Percentiles rank a stretch among this genome's conserved stretches.
These are phyloP conservation scores for Microtus pennsylvanicus DNA, from an alignment of 2,113 vertebrate species.

Conservation along the genomic window DNA sequence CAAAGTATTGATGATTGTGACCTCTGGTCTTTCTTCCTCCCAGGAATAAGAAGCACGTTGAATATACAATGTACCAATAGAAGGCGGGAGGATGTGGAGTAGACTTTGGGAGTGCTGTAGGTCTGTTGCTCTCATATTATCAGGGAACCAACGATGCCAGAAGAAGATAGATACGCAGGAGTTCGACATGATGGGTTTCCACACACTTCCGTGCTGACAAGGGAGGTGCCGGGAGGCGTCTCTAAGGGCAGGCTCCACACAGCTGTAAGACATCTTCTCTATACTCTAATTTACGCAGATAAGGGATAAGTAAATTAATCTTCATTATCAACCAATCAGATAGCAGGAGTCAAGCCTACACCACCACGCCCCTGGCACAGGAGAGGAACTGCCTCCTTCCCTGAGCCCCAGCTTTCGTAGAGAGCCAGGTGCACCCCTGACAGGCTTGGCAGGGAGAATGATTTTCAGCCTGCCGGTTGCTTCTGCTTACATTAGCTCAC, in stretches of 20 bases:
- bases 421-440: constrained; percentile 1
- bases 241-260: not conserved
- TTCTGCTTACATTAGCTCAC: not conserved
- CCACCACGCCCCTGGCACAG: not conserved
- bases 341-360: constrained; percentile 1
- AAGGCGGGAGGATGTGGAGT: not conserved
- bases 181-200: not conserved
- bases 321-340: constrained; percentile 46
- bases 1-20: not conserved
- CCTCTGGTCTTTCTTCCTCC: not conserved
- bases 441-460: not conserved
- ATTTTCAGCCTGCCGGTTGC: constrained; percentile 26
- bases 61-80: not conserved
- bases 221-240: not conserved
- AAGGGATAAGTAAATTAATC: constrained; percentile 56
- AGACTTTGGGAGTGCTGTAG: too few relatives aligned
- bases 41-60: not conserved
- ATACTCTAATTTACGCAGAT: constrained; percentile 19
- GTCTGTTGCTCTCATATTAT: not conserved
- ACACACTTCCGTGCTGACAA: not conserved
- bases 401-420: not conserved
- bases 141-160: too few relatives aligned
- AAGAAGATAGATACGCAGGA: too few relatives aligned
- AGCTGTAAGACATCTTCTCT: not conserved
- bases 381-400: not conserved